Percentiles rank a stretch among this genome's conserved stretches.
Evolutionary conservation across 30 jellyfish, hydroid and myxozoan species (phyloP).

Genomic region (Chrysaora quinquecirrha): DNA sequence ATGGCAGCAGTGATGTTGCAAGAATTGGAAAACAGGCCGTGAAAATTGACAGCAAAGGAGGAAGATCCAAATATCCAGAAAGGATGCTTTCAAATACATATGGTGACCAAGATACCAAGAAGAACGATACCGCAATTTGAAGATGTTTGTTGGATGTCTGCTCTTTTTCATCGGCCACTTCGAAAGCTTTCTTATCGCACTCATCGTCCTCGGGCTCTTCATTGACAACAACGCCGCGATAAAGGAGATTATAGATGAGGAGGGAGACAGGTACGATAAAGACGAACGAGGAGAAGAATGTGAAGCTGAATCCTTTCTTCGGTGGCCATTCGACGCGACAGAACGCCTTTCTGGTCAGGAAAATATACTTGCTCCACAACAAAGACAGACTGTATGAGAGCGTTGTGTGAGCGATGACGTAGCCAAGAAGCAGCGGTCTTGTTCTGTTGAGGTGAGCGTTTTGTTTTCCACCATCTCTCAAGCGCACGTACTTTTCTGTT

Average conservation of each 20-base stretch:
- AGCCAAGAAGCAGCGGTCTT: constrained; percentile 89
- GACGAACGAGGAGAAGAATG: constrained; percentile 83
- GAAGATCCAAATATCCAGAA: constrained; percentile 73
- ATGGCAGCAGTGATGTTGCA: constrained; percentile 86
- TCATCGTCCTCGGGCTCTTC: constrained; percentile 29
- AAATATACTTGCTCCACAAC: constrained; percentile 93
- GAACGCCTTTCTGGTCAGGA: constrained; percentile 88
- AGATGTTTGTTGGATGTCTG: constrained; percentile 75
- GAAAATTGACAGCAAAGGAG: constrained; percentile 62
- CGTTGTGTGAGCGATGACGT: constrained; percentile 95
- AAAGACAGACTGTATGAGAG: constrained; percentile 92
- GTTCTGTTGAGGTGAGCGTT: constrained; percentile 28
- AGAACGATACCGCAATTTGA: constrained; percentile 79
- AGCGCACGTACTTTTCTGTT: constrained; percentile 79
- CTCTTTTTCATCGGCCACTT: constrained; percentile 60
- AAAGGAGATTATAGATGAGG: constrained; percentile 83
- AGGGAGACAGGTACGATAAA: constrained; percentile 90
- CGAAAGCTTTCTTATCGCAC: constrained; percentile 12
- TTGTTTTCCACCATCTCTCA: constrained; percentile 62
- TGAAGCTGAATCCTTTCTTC: constrained; percentile 82
- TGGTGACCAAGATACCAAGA: constrained; percentile 94
- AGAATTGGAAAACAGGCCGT: constrained; percentile 89
- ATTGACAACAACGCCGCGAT: constrained; percentile 38
- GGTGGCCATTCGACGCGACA: constrained; percentile 99
- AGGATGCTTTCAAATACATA: constrained; percentile 87